Percentiles rank a stretch among this genome's conserved stretches.
Evolutionary conservation across 2,888 invertebrate species (phyloP).

Genomic region (Dolomedes plantarius): DNA sequence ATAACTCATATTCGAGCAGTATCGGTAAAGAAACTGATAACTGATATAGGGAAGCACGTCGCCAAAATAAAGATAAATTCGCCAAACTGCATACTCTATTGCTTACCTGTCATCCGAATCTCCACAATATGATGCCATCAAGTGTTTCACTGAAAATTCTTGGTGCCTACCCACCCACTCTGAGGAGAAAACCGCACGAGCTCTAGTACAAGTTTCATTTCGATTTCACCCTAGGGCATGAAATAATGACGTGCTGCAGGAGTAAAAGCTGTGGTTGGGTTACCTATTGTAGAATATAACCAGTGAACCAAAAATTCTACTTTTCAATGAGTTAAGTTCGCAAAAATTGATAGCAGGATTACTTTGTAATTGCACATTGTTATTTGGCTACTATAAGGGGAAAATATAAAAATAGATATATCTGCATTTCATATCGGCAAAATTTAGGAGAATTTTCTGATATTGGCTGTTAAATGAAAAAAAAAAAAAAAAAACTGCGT

Average conservation of each 20-base stretch:
- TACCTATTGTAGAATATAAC: neutral
- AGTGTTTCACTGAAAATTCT: conserved; percentile 6
- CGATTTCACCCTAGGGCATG: conserved; percentile 59
- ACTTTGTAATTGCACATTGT: no score
- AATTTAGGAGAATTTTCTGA: no score
- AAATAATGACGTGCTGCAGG: conserved; percentile 61
- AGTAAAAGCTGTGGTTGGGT: conserved; percentile 40
- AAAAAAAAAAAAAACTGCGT: no score
- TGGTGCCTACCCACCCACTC: conserved; percentile 1
- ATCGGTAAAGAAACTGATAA: no score
- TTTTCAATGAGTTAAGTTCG: neutral
- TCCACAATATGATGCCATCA: neutral
- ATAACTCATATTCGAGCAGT: no score
- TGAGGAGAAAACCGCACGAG: conserved; percentile 58
- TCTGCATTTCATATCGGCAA: no score
- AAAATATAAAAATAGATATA: no score
- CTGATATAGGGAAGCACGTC: no score
- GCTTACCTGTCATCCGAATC: neutral
- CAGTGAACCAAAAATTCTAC: neutral
- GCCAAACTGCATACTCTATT: neutral
- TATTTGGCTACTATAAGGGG: no score
- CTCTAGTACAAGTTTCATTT: conserved; percentile 39
- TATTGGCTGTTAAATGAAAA: no score
- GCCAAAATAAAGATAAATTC: conserved; percentile 22
- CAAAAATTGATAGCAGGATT: neutral